Base-by-base conservation (phyloP, 2,113 vertebrate species). In the Hippoglossus stenolepis region DNA sequence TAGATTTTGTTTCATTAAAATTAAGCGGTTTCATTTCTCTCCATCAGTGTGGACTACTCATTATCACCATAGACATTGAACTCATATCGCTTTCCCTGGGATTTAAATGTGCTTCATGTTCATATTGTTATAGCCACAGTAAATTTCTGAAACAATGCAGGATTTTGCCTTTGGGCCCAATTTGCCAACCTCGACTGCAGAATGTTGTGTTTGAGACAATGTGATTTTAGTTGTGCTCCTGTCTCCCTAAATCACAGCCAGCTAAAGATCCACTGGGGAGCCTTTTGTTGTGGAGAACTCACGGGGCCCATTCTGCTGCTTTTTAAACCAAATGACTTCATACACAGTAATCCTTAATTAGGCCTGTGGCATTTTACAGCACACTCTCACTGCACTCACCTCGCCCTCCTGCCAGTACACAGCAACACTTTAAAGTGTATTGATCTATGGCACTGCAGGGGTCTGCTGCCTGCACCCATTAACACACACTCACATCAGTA, bases 321-420 rank as follows among this genome's bases (percentile, higher is more conserved):
- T 85, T 87, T 80, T 74, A 80, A 87, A 88, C 65, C 75, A 83
- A 85, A 87, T 77, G 65, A 85, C 77, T 87, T 90, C 76, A 91
- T 90, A 82, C 86, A 79, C 77, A 85, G 77, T 86, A 88, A 87
- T 88, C 86, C 88, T 93, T 91, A 89, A 92, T 89, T 90, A 89
- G 80, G 79, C 84, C 82, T 74, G 70, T 84, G 85, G 89, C 86
- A 91, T 89, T 90, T 83, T 73, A 85, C 73, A 80, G 80, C 77
- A 73, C 82, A 84, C 83, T 86, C 73, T 79, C 65, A 4, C 75
- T 72, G 78, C 86, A 80, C 81, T 88, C 78, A 79, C 59, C 78
- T 85, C 72, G 31, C 61, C 78, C 78, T 83, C 67, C 82, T 74
- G 80, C 82, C 72, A 80, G 77, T 57, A 31, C 87, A 62, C 75